Conservation (phyloP, 2,113 vertebrate species). For the Tapirus terrestris region DNA sequence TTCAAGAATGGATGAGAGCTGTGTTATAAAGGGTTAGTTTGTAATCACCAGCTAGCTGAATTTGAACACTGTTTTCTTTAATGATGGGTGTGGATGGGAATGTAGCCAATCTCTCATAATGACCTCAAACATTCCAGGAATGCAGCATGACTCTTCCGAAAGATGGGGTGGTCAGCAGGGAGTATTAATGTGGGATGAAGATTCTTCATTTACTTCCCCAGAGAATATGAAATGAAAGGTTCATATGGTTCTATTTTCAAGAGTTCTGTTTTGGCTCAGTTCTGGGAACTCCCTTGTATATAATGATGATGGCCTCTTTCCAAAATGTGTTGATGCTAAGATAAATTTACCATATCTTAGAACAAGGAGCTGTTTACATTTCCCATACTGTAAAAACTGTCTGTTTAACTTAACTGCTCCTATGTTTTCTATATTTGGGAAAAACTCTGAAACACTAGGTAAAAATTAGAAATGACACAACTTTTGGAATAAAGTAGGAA, state of each 20-base stretch:
- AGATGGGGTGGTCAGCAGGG: neutral
- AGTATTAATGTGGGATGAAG: neutral
- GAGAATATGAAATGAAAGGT: conserved; percentile 40
- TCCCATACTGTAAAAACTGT: neutral
- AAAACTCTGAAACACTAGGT: neutral
- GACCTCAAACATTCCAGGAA: conserved; percentile 59
- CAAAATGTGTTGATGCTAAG: conserved; percentile 34
- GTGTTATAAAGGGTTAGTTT: neutral
- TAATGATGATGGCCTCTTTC: conserved; percentile 24
- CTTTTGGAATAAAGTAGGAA: neutral
- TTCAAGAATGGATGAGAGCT: neutral
- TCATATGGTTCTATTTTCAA: conserved; percentile 58
- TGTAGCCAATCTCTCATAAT: neutral
- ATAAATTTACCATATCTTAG: conserved; percentile 10
- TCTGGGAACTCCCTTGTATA: conserved; percentile 51
- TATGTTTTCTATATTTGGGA: neutral
- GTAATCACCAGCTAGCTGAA: neutral
- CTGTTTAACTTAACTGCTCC: neutral
- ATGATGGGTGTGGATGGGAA: neutral
- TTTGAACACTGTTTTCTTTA: conserved; percentile 6
- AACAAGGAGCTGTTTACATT: neutral
- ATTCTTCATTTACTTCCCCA: conserved; percentile 11
- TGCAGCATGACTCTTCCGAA: conserved; percentile 16
- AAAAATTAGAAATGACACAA: conserved; percentile 22
- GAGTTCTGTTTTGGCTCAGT: conserved; percentile 37